A percentile compares a stretch with the other conserved stretches of the same genome.
Conservation (phyloP, 1,140 invertebrate species). For the Aethina tumida region DNA sequence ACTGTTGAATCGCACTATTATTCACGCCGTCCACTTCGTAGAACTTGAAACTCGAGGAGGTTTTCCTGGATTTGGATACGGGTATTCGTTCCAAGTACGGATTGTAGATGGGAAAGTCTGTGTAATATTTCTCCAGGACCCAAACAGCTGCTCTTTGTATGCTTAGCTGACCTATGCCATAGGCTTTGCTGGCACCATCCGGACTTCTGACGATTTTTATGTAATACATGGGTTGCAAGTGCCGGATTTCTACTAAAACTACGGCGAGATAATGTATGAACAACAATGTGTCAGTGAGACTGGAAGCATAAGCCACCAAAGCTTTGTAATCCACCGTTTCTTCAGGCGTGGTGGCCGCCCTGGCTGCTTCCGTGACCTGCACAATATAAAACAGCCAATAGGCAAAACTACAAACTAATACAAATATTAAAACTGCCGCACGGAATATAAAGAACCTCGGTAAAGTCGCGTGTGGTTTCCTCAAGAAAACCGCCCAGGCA, state of each 20-base stretch:
- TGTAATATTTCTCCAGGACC: conserved; percentile 91
- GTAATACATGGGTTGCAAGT: conserved; percentile 81
- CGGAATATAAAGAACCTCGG: conserved; percentile 89
- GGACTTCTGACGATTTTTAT: conserved; percentile 89
- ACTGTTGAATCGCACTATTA: conserved; percentile 56
- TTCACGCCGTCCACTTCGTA: conserved; percentile 89
- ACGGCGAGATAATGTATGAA: conserved; percentile 94
- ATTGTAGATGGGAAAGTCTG: conserved; percentile 94
- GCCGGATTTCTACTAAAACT: conserved; percentile 83
- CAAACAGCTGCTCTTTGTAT: conserved; percentile 92
- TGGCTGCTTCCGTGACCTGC: conserved; percentile 71
- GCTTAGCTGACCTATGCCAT: conserved; percentile 82
- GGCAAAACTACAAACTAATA: conserved; percentile 87
- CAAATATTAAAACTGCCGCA: conserved; percentile 74
- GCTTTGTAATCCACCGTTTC: conserved; percentile 72
- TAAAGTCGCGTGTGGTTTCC: conserved; percentile 72
- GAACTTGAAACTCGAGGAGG: conserved; percentile 81
- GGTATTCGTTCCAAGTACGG: conserved; percentile 88
- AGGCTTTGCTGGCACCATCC: conserved; percentile 79
- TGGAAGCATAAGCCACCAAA: conserved; percentile 82
- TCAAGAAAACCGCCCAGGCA: conserved; percentile 79
- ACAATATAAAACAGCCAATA: conserved; percentile 98
- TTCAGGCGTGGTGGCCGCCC: conserved; percentile 63
- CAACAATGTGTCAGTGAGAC: conserved; percentile 82
- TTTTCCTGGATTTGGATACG: conserved; percentile 71